These are phyloP conservation scores for Moxostoma hubbsi DNA, from an alignment of 2,797 vertebrate species.

Conservation along the genomic window DNA sequence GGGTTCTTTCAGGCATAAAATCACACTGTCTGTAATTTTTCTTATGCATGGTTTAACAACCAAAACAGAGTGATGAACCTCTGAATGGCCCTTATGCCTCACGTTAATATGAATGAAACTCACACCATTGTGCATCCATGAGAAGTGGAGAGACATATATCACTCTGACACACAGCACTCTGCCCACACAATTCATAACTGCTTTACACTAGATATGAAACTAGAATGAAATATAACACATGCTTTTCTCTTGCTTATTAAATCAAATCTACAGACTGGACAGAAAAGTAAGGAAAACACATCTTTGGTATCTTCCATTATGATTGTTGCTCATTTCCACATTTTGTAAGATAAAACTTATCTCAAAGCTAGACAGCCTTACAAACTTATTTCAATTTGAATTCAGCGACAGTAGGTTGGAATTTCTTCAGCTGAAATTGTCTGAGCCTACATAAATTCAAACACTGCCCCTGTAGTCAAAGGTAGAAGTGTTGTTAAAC, in stretches of 20 bases:
- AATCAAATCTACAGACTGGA: constrained; percentile 23
- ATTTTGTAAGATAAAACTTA: background rate
- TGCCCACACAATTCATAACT: constrained; percentile 45
- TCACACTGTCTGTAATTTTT: constrained; percentile 32
- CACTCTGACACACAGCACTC: constrained; percentile 41
- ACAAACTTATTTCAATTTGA: background rate
- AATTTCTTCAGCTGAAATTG: no score
- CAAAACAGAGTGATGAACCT: constrained; percentile 39
- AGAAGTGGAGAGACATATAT: constrained; percentile 44
- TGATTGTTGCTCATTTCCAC: background rate
- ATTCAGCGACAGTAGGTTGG: no score
- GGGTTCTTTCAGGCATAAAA: constrained; percentile 19
- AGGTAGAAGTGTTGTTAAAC: no score
- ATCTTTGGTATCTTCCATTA: background rate
- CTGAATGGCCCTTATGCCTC: constrained; percentile 47
- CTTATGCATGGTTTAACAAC: constrained; percentile 38
- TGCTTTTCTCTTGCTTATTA: constrained; percentile 32
- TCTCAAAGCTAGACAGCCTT: background rate
- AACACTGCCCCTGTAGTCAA: no score
- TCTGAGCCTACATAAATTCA: no score
- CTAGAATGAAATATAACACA: background rate
- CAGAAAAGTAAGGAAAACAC: background rate
- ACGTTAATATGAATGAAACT: constrained; percentile 27
- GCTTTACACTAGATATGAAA: constrained; percentile 33
- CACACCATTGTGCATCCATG: constrained; percentile 43